Percentiles rank a stretch among this genome's conserved stretches.
These are phyloP conservation scores for Fistularia tabacaria DNA, from an alignment of 2,797 vertebrate species.

Conservation along the genomic window DNA sequence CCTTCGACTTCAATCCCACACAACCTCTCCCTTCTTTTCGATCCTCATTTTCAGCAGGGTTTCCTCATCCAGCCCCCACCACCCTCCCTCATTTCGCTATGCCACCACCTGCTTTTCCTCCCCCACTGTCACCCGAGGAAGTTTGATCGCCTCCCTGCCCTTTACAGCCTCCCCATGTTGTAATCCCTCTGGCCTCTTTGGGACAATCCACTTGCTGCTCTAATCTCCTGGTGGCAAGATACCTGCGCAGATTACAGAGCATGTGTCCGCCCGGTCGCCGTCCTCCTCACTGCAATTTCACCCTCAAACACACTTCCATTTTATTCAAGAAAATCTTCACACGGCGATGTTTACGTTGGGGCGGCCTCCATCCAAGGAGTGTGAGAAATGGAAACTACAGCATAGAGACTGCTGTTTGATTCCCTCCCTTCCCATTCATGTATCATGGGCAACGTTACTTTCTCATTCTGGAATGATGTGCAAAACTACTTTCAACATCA, in stretches of 20 bases:
- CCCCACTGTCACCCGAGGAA: constrained; percentile 24
- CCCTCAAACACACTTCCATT: background rate
- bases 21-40: background rate
- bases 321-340: background rate
- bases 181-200: constrained; percentile 53
- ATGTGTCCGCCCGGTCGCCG: constrained; percentile 25
- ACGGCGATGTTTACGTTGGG: no score
- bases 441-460: no score
- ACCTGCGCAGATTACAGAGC: constrained; percentile 54
- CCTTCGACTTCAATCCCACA: no score
- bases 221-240: constrained; percentile 60
- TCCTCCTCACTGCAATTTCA: no score
- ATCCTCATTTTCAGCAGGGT: background rate
- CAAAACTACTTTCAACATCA: no score
- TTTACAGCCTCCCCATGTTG: constrained; percentile 35
- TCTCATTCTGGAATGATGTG: no score
- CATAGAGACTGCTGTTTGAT: no score
- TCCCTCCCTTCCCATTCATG: no score
- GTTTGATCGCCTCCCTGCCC: constrained; percentile 38
- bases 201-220: constrained; percentile 54
- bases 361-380: no score
- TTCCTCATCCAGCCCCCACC: constrained; percentile 1
- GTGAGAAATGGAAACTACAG: no score
- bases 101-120: constrained; percentile 21
- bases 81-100: background rate